Evolutionary conservation across 2,113 vertebrate genomes (phyloP), one percentile per base, ranked within the genome.

Genomic region (Pterocles burchelli): DNA sequence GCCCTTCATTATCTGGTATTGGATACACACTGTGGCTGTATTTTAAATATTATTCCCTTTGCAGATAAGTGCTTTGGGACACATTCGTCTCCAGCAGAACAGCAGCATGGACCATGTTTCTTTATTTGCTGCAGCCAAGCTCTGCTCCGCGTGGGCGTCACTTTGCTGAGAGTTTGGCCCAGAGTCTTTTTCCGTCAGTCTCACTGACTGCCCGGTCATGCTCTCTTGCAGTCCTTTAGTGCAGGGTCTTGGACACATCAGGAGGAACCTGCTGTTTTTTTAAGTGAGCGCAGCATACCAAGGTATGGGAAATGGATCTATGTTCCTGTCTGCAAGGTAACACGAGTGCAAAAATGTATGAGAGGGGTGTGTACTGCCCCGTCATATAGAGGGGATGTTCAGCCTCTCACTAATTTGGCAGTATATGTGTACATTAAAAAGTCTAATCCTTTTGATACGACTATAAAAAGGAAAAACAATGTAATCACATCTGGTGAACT

Each of bases 341-440:
- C 20, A 11, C 3, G 34, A 48, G 28, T 21, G 36, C 0, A 2
- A 26, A 90, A 66, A 59, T 7, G 16, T 31, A 48, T 0, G 0
- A 29, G n/a, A 48, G 52, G n/a, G 20, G 8, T 59, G 33, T 3
- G 0, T 21, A 6, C 34, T 51, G 29, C 41, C 19, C 19, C 33
- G 24, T 19, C 0, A 0, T 22, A 11, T 1, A 49, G 41, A 81
- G 65, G 45, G 18, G 16, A 52, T 0, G 0, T 38, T 45, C 68
- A 77, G 25, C 19, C n/a, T 87, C 65, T 63, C 73, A 38, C 55
- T 74, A 36, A 52, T 81, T 57, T 75, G 61, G 26, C 41, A 49
- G 17, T 57, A 2, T 51, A 5, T 31, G 7, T 21, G 26, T 71
- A 17, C 38, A 29, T 88, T 75, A 54, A 86, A 76, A 68, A 52